These are phyloP conservation scores for Bostrychus sinensis DNA, from an alignment of 2,113 vertebrate genomes.

Conservation along the genomic window DNA sequence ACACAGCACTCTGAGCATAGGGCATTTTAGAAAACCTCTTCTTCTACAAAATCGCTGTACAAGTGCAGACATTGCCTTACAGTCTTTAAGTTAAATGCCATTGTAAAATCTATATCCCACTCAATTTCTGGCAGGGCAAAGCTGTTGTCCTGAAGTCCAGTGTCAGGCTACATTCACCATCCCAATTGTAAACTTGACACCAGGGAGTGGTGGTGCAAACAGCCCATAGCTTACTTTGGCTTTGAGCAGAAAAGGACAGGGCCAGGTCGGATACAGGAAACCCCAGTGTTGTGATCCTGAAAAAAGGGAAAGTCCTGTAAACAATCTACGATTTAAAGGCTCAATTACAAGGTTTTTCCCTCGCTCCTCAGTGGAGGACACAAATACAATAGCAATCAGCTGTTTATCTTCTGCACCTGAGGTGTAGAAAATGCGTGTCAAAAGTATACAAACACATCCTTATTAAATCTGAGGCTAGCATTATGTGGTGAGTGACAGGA, in stretches of 20 bases:
- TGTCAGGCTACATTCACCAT: conserved; percentile 48
- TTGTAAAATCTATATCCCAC: conserved; percentile 20
- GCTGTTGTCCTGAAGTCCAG: conserved; percentile 23
- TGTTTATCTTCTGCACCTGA: conserved; percentile 6
- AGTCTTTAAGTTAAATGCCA: conserved; percentile 2
- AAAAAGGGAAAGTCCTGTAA: conserved; percentile 10
- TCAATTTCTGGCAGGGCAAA: neutral
- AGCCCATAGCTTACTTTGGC: conserved; percentile 38
- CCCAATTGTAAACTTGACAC: conserved; percentile 54
- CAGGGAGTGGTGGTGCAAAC: conserved; percentile 42
- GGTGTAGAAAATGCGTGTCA: conserved; percentile 11
- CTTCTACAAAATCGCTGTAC: neutral
- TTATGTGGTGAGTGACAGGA: conserved; percentile 26
- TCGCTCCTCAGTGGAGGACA: neutral
- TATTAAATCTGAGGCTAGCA: conserved; percentile 26
- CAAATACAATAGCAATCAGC: neutral
- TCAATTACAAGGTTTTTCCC: neutral
- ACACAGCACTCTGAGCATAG: neutral
- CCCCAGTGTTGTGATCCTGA: conserved; percentile 9
- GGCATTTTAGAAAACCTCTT: too few relatives aligned
- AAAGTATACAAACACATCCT: conserved; percentile 33
- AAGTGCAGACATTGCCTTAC: neutral
- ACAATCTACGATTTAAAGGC: conserved; percentile 25
- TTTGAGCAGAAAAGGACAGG: conserved; percentile 35
- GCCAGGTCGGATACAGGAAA: conserved; percentile 43